phyloP scores from a whole-genome alignment of 1,140 invertebrate species.

The Bombus pyrosoma region DNA sequence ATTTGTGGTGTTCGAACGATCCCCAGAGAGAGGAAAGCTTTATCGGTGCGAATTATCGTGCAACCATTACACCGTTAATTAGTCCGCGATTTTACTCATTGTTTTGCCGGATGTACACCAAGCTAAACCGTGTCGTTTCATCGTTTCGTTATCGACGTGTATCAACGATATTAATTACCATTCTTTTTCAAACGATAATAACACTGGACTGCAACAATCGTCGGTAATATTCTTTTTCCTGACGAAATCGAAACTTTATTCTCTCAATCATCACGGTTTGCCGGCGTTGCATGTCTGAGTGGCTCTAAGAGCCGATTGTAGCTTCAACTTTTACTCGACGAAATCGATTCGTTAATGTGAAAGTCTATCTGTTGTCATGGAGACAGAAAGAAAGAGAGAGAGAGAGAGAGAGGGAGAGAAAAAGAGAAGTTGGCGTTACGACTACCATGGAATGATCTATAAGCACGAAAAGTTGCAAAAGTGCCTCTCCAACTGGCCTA shows the following conservation, averaged over 20 bases:
- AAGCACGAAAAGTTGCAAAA: conserved; percentile 35
- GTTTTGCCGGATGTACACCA: not conserved
- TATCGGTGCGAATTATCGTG: conserved; percentile 34
- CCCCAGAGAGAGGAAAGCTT: not conserved
- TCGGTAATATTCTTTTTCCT: not conserved
- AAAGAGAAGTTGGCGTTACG: not conserved
- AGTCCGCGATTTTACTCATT: conserved; percentile 18
- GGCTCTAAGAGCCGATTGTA: not conserved
- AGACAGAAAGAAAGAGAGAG: too few relatives aligned
- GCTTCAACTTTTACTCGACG: not conserved
- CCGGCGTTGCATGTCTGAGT: not conserved
- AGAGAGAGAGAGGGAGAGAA: too few relatives aligned
- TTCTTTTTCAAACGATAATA: conserved; percentile 3
- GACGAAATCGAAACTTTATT: not conserved
- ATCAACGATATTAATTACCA: conserved; percentile 6
- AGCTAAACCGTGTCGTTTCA: not conserved
- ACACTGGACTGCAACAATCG: not conserved
- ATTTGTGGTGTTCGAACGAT: conserved; percentile 21
- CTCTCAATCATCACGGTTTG: not conserved
- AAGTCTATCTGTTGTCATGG: not conserved
- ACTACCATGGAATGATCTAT: conserved; percentile 22
- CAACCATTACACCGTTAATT: conserved; percentile 31
- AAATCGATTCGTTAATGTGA: conserved; percentile 18
- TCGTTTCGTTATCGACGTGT: not conserved
- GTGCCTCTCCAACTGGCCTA: conserved; percentile 6